A percentile compares a stretch with the other conserved stretches of the same genome.
Conservation (phyloP, 2,797 vertebrate species). For the Potorous gilbertii region DNA sequence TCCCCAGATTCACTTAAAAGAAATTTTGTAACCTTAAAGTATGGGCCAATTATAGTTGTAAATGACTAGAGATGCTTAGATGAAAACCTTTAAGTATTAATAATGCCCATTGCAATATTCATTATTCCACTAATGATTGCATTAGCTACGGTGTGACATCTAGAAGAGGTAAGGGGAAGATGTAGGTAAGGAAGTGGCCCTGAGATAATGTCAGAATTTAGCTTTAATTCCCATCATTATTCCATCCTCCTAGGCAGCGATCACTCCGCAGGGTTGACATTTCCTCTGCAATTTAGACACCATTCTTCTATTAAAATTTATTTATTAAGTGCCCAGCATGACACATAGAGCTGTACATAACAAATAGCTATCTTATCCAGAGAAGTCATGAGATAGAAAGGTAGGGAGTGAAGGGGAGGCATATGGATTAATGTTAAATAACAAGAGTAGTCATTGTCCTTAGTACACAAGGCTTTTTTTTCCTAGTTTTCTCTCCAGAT, state of each 20-base stretch:
- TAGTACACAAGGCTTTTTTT: slow-evolving; percentile 71
- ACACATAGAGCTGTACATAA: slow-evolving; percentile 23
- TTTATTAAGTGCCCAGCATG: slow-evolving; percentile 67
- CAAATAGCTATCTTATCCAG: slow-evolving; percentile 69
- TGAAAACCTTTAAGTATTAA: slow-evolving; percentile 51
- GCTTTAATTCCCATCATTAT: slow-evolving; percentile 53
- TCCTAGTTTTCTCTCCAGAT: slow-evolving; percentile 56
- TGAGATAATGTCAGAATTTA: slow-evolving; percentile 52
- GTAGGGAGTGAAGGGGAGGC: slow-evolving; percentile 39
- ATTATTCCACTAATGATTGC: slow-evolving; percentile 61
- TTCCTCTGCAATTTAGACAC: slow-evolving; percentile 66
- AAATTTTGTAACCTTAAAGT: slow-evolving; percentile 43
- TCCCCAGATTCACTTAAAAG: slow-evolving; percentile 31
- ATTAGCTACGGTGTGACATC: slow-evolving; percentile 54
- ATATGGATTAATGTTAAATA: slow-evolving; percentile 69
- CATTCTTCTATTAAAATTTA: slow-evolving; percentile 68
- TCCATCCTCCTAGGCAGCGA: slow-evolving; percentile 46
- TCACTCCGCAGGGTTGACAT: slow-evolving; percentile 58
- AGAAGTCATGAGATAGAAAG: slow-evolving; percentile 25
- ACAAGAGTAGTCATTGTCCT: slow-evolving; percentile 59
- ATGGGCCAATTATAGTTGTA: slow-evolving; percentile 35
- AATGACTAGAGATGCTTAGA: slow-evolving; percentile 46
- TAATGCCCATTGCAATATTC: slow-evolving; percentile 54
- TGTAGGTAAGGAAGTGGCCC: slow-evolving; percentile 31
- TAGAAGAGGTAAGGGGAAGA: slow-evolving; percentile 42